phyloP scores from a whole-genome alignment of 1,140 invertebrate genomes.

The Cepaea nemoralis region DNA sequence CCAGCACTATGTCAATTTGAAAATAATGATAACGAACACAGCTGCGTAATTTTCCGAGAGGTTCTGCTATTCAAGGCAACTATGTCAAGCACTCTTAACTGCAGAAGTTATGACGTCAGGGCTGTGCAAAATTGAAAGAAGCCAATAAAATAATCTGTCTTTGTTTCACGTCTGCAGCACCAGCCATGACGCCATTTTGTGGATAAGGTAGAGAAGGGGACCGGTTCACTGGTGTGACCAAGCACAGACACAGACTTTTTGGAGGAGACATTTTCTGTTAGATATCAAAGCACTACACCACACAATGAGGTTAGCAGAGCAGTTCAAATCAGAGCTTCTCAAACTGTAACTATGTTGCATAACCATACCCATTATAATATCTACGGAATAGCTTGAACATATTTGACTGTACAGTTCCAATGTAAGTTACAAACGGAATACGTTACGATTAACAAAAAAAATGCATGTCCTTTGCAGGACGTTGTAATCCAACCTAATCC shows the following conservation, averaged over 20 bases:
- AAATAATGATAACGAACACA: neutral
- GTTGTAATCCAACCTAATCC: no score
- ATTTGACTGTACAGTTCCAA: no score
- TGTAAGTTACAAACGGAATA: no score
- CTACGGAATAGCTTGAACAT: no score
- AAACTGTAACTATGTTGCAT: no score
- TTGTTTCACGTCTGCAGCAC: neutral
- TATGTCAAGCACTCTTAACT: neutral
- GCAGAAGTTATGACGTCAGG: constrained; percentile 35
- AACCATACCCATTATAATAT: no score
- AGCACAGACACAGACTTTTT: constrained; percentile 36
- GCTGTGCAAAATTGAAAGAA: neutral
- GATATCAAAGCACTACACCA: neutral
- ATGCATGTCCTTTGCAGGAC: no score
- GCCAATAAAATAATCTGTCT: neutral
- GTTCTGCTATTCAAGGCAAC: neutral
- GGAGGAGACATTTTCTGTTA: neutral
- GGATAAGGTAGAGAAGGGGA: constrained; percentile 35
- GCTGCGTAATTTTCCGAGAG: neutral
- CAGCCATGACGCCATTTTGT: constrained; percentile 39
- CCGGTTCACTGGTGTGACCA: constrained; percentile 39
- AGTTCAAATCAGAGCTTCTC: no score
- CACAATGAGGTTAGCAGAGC: no score
- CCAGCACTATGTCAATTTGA: no score
- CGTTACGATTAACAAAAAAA: no score